Percentiles rank a stretch among this genome's conserved stretches.
These are phyloP conservation scores for Heliconius erato DNA, from an alignment of 2,888 invertebrate species.

Conservation along the genomic window DNA sequence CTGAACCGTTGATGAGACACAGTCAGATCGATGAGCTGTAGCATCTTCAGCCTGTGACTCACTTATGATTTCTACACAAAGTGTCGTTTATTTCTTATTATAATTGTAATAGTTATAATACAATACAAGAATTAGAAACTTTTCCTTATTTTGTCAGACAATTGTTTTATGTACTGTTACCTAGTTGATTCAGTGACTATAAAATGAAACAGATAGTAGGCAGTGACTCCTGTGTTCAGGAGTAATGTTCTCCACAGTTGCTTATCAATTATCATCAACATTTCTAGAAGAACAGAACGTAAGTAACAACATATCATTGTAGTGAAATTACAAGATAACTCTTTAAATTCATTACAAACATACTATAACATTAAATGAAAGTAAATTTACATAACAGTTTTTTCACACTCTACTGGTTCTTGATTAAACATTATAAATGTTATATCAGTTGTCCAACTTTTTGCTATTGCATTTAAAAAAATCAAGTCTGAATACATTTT, in stretches of 20 bases:
- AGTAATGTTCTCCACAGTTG: conserved; percentile 79
- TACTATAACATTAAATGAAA: conserved; percentile 26
- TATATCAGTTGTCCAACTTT: conserved; percentile 20
- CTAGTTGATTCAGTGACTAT: conserved; percentile 51
- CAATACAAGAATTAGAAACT: conserved; percentile 15
- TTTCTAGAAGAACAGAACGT: conserved; percentile 80
- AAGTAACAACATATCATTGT: conserved; percentile 14
- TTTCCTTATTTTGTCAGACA: neutral
- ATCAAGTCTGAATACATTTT: neutral
- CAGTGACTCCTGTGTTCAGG: conserved; percentile 62
- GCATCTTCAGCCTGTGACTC: conserved; percentile 63
- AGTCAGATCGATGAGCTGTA: conserved; percentile 59
- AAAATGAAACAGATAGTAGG: conserved; percentile 62
- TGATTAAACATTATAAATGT: conserved; percentile 27
- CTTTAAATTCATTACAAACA: neutral
- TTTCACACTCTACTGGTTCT: conserved; percentile 19
- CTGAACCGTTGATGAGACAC: conserved; percentile 48
- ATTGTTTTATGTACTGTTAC: conserved; percentile 25
- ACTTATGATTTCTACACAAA: conserved; percentile 62
- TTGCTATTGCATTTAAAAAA: conserved; percentile 16
- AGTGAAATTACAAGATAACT: neutral
- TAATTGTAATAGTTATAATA: neutral
- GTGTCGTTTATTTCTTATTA: neutral
- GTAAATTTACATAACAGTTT: conserved; percentile 35
- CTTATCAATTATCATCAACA: conserved; percentile 78